These are phyloP conservation scores for Rotaria sp. DNA, from an alignment of 2,888 invertebrate species.

Conservation along the genomic window DNA sequence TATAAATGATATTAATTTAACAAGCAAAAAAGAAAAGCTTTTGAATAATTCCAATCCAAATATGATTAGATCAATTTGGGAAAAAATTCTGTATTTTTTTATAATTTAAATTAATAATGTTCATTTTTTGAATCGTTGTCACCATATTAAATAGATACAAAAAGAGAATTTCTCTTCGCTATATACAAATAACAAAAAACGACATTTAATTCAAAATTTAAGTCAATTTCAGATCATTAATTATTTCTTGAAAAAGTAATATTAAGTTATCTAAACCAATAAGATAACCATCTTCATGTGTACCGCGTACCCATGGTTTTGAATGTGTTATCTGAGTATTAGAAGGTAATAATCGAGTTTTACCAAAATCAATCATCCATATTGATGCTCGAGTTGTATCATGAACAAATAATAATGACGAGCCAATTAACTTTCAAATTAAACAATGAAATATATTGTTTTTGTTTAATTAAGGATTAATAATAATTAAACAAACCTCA, in stretches of 20 bases:
- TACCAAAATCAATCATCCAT: conserved; percentile 56
- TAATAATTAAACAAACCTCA: conserved; percentile 32
- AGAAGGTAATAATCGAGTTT: conserved; percentile 55
- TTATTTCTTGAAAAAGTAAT: conserved; percentile 63
- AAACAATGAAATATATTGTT: background rate
- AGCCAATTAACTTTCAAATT: conserved; percentile 51
- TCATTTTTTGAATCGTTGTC: background rate
- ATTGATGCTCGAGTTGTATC: conserved; percentile 49
- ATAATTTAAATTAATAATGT: no score
- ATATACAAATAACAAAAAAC: background rate
- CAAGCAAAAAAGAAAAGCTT: background rate
- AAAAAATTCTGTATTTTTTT: background rate
- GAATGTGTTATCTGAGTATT: conserved; percentile 70
- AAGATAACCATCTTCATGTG: conserved; percentile 89
- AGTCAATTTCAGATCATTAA: background rate
- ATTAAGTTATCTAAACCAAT: conserved; percentile 83
- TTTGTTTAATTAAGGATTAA: background rate
- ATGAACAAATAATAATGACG: conserved; percentile 54
- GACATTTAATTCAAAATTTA: background rate
- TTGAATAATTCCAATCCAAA: background rate
- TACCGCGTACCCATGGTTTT: conserved; percentile 77
- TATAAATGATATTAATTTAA: background rate
- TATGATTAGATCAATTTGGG: background rate
- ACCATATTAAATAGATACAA: background rate
- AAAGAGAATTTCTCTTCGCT: background rate